Conservation (phyloP, 2,113 vertebrate species). For the Pimephales promelas region DNA sequence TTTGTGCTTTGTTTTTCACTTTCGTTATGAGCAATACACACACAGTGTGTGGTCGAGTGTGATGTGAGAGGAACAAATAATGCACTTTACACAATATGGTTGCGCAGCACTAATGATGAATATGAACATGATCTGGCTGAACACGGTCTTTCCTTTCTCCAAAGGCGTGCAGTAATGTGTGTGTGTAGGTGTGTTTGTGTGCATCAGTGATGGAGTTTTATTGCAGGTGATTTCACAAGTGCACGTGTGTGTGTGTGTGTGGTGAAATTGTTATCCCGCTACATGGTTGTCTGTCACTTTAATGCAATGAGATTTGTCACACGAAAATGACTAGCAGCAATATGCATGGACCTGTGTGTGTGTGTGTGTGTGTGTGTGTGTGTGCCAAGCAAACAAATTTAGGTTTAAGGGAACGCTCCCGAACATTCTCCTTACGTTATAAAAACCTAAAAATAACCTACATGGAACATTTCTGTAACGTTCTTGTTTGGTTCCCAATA, state of each 20-base stretch:
- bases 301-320: background rate
- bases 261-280: conserved; percentile 1
- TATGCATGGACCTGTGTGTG: background rate
- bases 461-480: too few relatives aligned
- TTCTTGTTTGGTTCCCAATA: too few relatives aligned
- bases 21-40: background rate
- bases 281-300: background rate
- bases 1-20: background rate
- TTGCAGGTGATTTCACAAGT: conserved; percentile 15
- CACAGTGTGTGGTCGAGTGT: background rate
- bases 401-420: too few relatives aligned
- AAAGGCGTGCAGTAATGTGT: background rate
- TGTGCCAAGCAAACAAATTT: too few relatives aligned
- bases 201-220: background rate
- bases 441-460: too few relatives aligned
- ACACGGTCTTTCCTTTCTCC: background rate
- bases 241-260: background rate
- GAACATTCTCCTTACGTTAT: too few relatives aligned
- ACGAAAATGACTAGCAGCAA: conserved; percentile 5
- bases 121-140: too few relatives aligned
- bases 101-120: background rate
- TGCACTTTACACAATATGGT: background rate
- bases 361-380: conserved; percentile 28
- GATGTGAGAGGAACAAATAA: background rate
- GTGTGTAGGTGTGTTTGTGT: conserved; percentile 17